phyloP scores from a whole-genome alignment of 2,797 vertebrate species.

The Cheirogaleus major region DNA sequence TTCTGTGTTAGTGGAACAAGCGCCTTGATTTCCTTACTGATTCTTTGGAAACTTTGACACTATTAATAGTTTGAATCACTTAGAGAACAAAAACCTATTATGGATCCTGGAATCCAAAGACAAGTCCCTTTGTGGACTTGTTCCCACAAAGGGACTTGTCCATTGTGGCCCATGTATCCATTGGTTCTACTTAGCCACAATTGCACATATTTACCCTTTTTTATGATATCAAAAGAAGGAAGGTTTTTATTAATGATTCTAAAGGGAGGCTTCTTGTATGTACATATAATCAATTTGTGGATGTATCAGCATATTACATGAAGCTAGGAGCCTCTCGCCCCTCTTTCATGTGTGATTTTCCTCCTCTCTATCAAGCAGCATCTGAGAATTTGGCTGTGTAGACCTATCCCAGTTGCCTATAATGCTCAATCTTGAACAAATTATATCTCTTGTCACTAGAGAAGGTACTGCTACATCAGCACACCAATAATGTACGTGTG shows the following conservation, averaged over 20 bases:
- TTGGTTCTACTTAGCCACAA: not conserved
- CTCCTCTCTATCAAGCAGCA: not conserved
- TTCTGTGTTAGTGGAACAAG: not conserved
- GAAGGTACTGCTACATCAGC: not conserved
- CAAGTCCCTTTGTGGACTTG: not conserved
- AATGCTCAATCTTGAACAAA: slow-evolving; percentile 3
- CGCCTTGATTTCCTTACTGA: not conserved
- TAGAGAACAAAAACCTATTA: not conserved
- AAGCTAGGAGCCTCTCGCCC: not conserved
- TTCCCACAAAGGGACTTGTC: not conserved
- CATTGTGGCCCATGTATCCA: not conserved
- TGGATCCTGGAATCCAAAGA: not conserved
- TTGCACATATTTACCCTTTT: not conserved
- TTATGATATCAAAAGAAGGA: not conserved
- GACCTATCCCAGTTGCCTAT: not conserved
- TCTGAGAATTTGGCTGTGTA: not conserved
- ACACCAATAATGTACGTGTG: not conserved
- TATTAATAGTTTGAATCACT: not conserved
- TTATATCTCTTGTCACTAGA: slow-evolving; percentile 3
- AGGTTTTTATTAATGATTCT: not conserved
- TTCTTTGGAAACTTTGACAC: not conserved
- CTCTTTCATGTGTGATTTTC: not conserved
- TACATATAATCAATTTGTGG: not conserved
- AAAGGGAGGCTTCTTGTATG: not conserved
- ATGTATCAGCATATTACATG: not conserved